Evolutionary conservation across 1,140 invertebrate genomes (phyloP), one percentile per base, ranked within the genome.

Genomic region (Apis florea): DNA sequence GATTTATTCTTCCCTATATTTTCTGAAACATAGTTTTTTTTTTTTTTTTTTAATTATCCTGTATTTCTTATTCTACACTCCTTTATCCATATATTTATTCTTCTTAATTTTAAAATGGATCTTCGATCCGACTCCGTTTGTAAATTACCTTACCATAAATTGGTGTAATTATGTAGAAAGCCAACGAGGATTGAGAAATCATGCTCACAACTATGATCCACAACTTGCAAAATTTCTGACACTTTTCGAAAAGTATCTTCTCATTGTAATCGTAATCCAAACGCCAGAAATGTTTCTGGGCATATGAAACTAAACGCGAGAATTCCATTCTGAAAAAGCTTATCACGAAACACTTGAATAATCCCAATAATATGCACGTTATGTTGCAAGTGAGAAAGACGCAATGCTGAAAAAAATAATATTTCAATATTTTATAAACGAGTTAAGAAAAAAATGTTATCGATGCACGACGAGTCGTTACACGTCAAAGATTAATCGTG

Each of bases 231-330:
- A 82, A 75, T 51, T 24, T 68, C 21, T 87, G 54, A 19, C 80
- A 83, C 9, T 74, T 15, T 8, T n/a, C 19, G 15, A 88, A n/a
- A 47, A 88, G 11, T 9, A 21, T 15, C 13, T 31, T 63, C 13
- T 80, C 83, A 11, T 71, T 66, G 9, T 66, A 26, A 19, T 88
- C 64, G 21, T 88, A 85, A 2, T 85, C 31, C 1, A 1, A 21
- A 61, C 81, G 59, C 88, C 88, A 89, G 59, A 89, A 87, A n/a
- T 88, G 81, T 3, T 89, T 63, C 6, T 85, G 53, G 0, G 85
- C 73, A 10, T 83, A 85, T 11, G n/a, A 21, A 17, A 89, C 26
- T 51, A 89, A 53, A 0, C 56, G 11, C 40, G 82, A 24, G 1
- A 88, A 26, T 26, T 83, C 51, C 24, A 53, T 15, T 24, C 81